These are phyloP conservation scores for Malurus elegans DNA, from an alignment of 2,113 vertebrate genomes.

Conservation along the genomic window DNA sequence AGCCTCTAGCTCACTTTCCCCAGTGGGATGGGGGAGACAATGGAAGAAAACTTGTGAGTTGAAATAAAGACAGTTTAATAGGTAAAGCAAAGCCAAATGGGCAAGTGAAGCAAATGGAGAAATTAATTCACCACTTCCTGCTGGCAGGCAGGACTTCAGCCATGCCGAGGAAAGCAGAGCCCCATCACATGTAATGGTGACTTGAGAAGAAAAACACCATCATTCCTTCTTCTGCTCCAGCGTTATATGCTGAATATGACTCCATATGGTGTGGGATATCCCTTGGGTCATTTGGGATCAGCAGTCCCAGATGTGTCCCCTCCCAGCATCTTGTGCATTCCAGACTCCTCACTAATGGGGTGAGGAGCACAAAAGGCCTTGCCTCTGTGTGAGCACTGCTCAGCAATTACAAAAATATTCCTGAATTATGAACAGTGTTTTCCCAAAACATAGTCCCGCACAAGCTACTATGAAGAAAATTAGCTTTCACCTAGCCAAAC, in stretches of 20 bases:
- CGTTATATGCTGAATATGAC: neutral
- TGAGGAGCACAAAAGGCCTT: neutral
- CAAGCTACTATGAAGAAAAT: neutral
- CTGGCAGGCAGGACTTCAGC: neutral
- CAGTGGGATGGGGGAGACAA: neutral
- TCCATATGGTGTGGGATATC: neutral
- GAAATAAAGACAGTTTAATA: neutral
- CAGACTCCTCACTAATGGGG: neutral
- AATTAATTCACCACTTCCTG: neutral
- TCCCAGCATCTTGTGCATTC: neutral
- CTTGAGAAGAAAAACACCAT: neutral
- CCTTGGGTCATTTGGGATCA: neutral
- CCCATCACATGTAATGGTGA: neutral
- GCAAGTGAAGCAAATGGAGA: neutral
- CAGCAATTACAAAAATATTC: neutral
- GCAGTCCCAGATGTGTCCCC: neutral
- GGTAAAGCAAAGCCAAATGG: rapidly evolving
- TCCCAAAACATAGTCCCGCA: too few species aligned
- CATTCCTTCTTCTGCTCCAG: neutral
- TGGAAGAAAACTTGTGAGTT: neutral
- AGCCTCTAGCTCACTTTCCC: neutral
- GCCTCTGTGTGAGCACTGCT: neutral
- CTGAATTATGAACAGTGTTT: neutral
- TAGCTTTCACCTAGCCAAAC: neutral
- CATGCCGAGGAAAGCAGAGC: neutral